Conservation (phyloP, 2,113 vertebrate species). For the Tachuris rubrigastra region DNA sequence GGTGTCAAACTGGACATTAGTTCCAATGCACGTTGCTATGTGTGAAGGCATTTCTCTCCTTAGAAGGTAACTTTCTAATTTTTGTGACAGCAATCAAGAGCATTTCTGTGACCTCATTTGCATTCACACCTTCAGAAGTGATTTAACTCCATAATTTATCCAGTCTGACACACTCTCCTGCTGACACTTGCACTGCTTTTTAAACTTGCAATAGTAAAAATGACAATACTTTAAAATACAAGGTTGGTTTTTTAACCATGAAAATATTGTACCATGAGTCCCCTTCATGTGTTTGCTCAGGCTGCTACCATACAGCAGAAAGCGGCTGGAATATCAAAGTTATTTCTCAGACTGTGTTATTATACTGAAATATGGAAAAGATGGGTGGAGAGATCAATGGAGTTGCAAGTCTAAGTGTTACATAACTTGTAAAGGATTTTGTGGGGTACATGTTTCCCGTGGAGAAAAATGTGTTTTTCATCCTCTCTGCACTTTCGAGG, state of each 20-base stretch:
- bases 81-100: background rate
- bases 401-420: background rate
- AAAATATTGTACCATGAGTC: background rate
- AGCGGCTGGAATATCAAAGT: background rate
- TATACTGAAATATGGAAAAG: background rate
- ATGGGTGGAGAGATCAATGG: background rate
- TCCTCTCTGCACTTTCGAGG: background rate
- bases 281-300: background rate
- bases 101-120: background rate
- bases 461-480: background rate
- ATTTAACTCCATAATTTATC: background rate
- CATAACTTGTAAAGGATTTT: background rate
- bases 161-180: rapidly evolving
- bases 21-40: background rate
- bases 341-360: background rate
- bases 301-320: background rate
- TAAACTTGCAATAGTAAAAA: background rate
- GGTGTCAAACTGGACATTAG: background rate
- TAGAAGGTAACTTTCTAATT: background rate
- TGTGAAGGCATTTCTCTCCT: background rate
- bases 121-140: background rate
- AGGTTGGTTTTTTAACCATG: background rate
- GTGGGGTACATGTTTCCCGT: background rate
- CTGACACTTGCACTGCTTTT: background rate
- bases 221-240: background rate